phyloP scores from a whole-genome alignment of 2,888 invertebrate species.

The Phengaris arion region DNA sequence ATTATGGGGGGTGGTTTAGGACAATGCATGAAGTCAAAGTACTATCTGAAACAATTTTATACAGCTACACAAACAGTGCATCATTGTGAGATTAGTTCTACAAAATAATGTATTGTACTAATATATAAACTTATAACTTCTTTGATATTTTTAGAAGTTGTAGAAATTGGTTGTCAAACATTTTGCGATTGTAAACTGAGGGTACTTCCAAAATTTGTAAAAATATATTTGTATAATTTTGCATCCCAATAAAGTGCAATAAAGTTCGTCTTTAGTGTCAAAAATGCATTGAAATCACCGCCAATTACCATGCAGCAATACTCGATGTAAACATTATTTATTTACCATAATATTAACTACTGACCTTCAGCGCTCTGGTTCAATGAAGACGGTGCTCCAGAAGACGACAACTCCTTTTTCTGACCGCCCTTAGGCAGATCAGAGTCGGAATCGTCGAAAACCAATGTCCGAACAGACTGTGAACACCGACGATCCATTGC shows the following conservation, averaged over 20 bases:
- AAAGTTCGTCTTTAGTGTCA: background rate
- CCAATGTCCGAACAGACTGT: conserved; percentile 87
- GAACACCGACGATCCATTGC: conserved; percentile 80
- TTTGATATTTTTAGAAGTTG: background rate
- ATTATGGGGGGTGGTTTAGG: too few relatives aligned
- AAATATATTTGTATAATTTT: background rate
- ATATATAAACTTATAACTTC: too few relatives aligned
- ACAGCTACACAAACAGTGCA: too few relatives aligned
- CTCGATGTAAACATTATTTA: conserved; percentile 45
- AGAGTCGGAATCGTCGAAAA: conserved; percentile 86
- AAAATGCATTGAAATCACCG: conserved; percentile 65
- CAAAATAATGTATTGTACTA: too few relatives aligned
- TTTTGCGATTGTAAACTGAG: background rate
- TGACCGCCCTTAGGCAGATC: conserved; percentile 69
- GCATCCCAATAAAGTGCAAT: background rate
- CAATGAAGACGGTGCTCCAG: conserved; percentile 61
- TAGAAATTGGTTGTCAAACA: background rate
- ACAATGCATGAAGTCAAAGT: too few relatives aligned
- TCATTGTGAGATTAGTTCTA: too few relatives aligned
- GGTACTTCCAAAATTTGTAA: background rate
- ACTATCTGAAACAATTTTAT: too few relatives aligned
- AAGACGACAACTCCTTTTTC: conserved; percentile 64
- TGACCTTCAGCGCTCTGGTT: conserved; percentile 73
- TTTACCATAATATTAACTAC: conserved; percentile 43
- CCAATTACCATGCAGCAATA: conserved; percentile 43